Evolutionary conservation across 2,797 vertebrate genomes (phyloP), one percentile per base, ranked within the genome.

Genomic region (Poecilia velifera): DNA sequence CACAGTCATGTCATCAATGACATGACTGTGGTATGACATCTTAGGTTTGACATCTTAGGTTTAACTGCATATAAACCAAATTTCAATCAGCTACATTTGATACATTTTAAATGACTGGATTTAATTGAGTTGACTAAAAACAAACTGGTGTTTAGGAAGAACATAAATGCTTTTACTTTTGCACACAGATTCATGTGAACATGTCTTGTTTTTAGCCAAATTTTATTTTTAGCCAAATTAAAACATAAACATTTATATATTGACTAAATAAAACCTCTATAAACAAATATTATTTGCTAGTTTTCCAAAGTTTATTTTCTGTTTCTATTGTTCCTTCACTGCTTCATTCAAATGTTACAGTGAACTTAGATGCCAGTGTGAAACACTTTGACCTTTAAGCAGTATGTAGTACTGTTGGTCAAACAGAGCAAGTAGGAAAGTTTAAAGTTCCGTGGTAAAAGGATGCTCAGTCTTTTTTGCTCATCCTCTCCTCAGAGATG

Each of bases 401-500:
- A 34, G 59, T 16, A 59, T 31, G 28, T 28, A 31, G 13, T 31
- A 31, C 13, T 16, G 28, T 59, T 31, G 57, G 28, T 31, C 10
- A 31, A 59, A 31, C 57, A 59, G 36, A 39, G 64, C 64, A 20
- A 66, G 20, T 22, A 57, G 53, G 53, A 28, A n/a, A 28, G 53
- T 57, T 57, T 57, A 57, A 57, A 28, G 25, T 53, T 53, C 51
- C 9, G 2, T 28, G 25, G 9, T 57, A 25, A 73, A 62, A 46
- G 28, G 22, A 28, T 41, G 3, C 18, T 79, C 64, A 68, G 46
- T 25, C 9, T 59, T 18, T 68, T 49, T 49, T 28, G n/a, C 59
- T 34, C 9, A 14, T 1, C 36, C 57, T 4, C 87, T 31, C 74
- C 87, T 0, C 79, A 99, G 98, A 95, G 97, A 98, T 78, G 97